Percentiles rank a stretch among this genome's conserved stretches.
phyloP scores from a whole-genome alignment of 2,888 invertebrate species.

The Malacosoma neustria region DNA sequence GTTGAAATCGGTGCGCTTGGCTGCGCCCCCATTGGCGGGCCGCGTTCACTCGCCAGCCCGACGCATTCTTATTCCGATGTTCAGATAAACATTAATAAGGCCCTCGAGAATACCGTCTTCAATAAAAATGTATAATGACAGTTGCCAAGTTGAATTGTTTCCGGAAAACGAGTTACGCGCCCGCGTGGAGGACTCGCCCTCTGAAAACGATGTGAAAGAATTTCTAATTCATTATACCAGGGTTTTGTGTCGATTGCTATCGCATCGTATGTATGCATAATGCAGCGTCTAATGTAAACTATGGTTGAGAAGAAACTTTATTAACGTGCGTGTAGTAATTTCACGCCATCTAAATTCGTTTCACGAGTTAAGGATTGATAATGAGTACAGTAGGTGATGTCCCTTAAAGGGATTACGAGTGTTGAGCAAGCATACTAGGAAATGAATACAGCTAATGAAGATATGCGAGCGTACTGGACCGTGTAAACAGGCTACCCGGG shows the following conservation, averaged over 20 bases:
- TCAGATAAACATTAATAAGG: conserved; percentile 67
- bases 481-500: conserved; percentile 58
- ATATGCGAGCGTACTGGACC: conserved; percentile 67
- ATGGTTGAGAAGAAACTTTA: conserved; percentile 19
- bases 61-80: conserved; percentile 62
- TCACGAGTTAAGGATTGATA: conserved; percentile 28
- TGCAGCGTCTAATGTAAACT: conserved; percentile 31
- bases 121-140: conserved; percentile 32
- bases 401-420: conserved; percentile 27
- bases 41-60: conserved; percentile 39
- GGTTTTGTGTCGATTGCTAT: conserved; percentile 47
- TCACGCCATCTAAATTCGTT: conserved; percentile 26
- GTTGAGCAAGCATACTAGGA: conserved; percentile 53
- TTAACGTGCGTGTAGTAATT: conserved; percentile 22
- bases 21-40: conserved; percentile 46
- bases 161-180: conserved; percentile 54
- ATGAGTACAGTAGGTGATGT: conserved; percentile 23
- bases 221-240: conserved; percentile 50
- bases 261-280: conserved; percentile 35
- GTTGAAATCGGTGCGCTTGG: conserved; percentile 53
- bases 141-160: conserved; percentile 60
- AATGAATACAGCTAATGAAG: conserved; percentile 55
- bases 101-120: conserved; percentile 37
- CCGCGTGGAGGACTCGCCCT: conserved; percentile 21
- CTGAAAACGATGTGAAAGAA: conserved; percentile 44